Conservation (phyloP, 2,888 invertebrate species). For the Nephrotoma guestfalica region DNA sequence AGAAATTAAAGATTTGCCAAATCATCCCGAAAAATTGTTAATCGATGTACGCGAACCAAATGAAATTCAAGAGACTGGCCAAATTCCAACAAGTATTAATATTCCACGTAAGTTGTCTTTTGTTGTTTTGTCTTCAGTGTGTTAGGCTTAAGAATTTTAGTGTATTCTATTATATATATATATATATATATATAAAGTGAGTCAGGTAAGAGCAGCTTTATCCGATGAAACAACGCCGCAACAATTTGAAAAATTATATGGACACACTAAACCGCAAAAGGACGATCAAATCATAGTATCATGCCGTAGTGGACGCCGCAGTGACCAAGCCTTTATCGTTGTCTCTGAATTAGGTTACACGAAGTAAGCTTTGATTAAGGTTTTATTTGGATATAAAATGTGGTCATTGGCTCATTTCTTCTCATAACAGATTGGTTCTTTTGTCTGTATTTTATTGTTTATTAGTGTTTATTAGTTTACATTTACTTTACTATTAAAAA, state of each 20-base stretch:
- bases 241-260: constrained; percentile 41
- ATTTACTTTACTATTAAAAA: neutral
- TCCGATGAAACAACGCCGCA: constrained; percentile 17
- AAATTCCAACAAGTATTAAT: constrained; percentile 58
- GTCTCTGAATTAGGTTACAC: constrained; percentile 8
- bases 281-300: constrained; percentile 38
- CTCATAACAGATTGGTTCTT: neutral
- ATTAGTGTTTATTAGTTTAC: neutral
- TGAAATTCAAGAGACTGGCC: constrained; percentile 55
- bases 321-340: constrained; percentile 6
- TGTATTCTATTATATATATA: neutral
- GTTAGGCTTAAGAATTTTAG: neutral
- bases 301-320: constrained; percentile 9
- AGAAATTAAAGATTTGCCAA: constrained; percentile 35
- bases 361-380: constrained; percentile 8
- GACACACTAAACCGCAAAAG: constrained; percentile 40
- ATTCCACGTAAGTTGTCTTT: constrained; percentile 50
- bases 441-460: neutral
- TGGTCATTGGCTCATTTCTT: neutral
- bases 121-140: neutral
- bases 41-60: constrained; percentile 64
- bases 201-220: constrained; percentile 15
- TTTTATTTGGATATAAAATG: neutral
- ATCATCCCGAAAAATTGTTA: constrained; percentile 38
- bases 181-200: neutral